Evolutionary conservation across 1,140 invertebrate genomes (phyloP).

Genomic region (Radopholus similis): DNA sequence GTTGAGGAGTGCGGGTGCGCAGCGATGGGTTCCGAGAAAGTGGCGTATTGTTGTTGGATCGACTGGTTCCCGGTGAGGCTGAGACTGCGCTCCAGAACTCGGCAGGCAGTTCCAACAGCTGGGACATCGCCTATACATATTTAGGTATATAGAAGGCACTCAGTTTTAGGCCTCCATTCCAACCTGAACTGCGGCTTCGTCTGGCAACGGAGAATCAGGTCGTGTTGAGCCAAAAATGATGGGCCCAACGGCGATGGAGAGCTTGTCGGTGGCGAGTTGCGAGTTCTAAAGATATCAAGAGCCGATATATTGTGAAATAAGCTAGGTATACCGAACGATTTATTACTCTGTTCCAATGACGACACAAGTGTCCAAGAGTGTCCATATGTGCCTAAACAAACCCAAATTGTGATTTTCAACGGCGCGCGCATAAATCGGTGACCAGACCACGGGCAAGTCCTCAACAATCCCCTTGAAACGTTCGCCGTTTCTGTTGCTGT

Average conservation of each 20-base stretch:
- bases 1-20: not conserved
- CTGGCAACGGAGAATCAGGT: not conserved
- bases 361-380: slow-evolving; percentile 10
- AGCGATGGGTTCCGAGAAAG: not conserved
- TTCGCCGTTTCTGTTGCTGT: not conserved
- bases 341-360: slow-evolving; percentile 13
- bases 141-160: too few species aligned
- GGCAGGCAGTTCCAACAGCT: not conserved
- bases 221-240: slow-evolving; percentile 8
- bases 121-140: not conserved
- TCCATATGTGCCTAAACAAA: slow-evolving; percentile 25
- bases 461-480: slow-evolving; percentile 4
- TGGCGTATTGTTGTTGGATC: too few species aligned
- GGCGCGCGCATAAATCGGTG: not conserved
- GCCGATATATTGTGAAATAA: not conserved
- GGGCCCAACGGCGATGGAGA: not conserved
- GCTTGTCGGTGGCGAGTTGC: not conserved
- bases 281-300: not conserved
- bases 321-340: not conserved
- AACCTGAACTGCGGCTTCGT: not conserved
- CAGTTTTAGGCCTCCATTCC: too few species aligned
- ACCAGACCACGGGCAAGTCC: slow-evolving; percentile 8
- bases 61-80: not conserved
- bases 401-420: not conserved
- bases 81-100: not conserved